phyloP scores from a whole-genome alignment of 2,797 vertebrate genomes.

The Triplophysa bombifrons region DNA sequence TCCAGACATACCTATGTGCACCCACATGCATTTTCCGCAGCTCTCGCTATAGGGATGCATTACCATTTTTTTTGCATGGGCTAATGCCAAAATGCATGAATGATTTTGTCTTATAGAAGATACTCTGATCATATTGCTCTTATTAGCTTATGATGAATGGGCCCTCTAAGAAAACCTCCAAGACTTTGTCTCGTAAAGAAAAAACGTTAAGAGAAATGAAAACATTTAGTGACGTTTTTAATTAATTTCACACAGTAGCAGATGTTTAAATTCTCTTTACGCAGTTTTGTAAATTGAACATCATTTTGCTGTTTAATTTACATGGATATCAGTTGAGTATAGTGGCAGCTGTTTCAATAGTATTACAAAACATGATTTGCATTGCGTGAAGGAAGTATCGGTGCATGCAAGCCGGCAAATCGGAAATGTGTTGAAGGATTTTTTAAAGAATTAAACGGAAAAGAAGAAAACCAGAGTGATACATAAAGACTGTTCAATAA shows the following conservation, averaged over 20 bases:
- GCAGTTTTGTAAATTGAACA: background rate
- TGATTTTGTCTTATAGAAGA: slow-evolving; percentile 5
- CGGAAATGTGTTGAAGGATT: background rate
- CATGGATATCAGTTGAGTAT: slow-evolving; percentile 12
- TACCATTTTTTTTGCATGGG: slow-evolving; percentile 23
- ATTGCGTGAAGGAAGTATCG: background rate
- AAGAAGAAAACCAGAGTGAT: too few relatives aligned
- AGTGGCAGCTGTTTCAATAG: slow-evolving; percentile 27
- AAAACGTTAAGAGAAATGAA: background rate
- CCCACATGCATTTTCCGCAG: background rate
- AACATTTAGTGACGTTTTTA: background rate
- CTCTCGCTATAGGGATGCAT: slow-evolving; percentile 27
- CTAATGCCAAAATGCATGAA: slow-evolving; percentile 30
- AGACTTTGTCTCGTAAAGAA: background rate
- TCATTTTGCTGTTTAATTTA: slow-evolving; percentile 18
- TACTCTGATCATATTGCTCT: slow-evolving; percentile 24
- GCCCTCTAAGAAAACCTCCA: background rate
- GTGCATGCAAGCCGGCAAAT: background rate
- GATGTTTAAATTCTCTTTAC: background rate
- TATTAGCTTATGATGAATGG: background rate
- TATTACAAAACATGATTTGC: background rate
- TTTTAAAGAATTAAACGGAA: too few relatives aligned
- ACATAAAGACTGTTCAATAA: too few relatives aligned
- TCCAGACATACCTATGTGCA: background rate
- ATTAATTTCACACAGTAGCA: background rate